phyloP scores from a whole-genome alignment of 2,888 invertebrate species.

The Drosophila koepferae region DNA sequence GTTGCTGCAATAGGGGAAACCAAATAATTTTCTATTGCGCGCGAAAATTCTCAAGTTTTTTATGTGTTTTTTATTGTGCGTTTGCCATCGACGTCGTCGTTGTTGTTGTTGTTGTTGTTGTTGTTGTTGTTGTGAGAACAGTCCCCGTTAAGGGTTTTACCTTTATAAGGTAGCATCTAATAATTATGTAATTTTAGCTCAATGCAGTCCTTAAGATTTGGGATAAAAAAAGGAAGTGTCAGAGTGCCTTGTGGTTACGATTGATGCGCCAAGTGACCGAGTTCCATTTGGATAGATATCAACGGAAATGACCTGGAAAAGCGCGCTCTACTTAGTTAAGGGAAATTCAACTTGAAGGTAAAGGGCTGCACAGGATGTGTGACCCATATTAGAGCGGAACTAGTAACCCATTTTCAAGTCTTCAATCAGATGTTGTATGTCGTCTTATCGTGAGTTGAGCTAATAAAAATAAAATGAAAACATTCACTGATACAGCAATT shows the following conservation, averaged over 20 bases:
- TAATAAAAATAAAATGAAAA: neutral
- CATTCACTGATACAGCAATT: slow-evolving; percentile 11
- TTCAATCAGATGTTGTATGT: neutral
- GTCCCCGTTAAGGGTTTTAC: slow-evolving; percentile 40
- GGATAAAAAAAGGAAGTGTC: slow-evolving; percentile 66
- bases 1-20: slow-evolving; percentile 47
- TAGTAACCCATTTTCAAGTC: slow-evolving; percentile 48
- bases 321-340: slow-evolving; percentile 28
- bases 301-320: slow-evolving; percentile 71
- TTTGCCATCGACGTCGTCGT: neutral
- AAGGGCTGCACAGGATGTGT: slow-evolving; percentile 52
- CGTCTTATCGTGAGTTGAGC: slow-evolving; percentile 3
- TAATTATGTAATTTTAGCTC: slow-evolving; percentile 76
- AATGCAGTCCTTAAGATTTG: slow-evolving; percentile 36
- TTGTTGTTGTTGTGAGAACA: slow-evolving; percentile 14
- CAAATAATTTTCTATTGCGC: slow-evolving; percentile 62
- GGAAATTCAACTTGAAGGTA: slow-evolving; percentile 22
- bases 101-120: neutral
- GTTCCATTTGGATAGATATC: slow-evolving; percentile 26
- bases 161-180: slow-evolving; percentile 40
- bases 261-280: slow-evolving; percentile 47
- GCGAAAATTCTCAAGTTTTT: slow-evolving; percentile 78
- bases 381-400: slow-evolving; percentile 60
- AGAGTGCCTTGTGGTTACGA: slow-evolving; percentile 48
- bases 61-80: slow-evolving; percentile 54